phyloP scores from a whole-genome alignment of 2,888 invertebrate species.

The Hydrotaea diabolus region DNA sequence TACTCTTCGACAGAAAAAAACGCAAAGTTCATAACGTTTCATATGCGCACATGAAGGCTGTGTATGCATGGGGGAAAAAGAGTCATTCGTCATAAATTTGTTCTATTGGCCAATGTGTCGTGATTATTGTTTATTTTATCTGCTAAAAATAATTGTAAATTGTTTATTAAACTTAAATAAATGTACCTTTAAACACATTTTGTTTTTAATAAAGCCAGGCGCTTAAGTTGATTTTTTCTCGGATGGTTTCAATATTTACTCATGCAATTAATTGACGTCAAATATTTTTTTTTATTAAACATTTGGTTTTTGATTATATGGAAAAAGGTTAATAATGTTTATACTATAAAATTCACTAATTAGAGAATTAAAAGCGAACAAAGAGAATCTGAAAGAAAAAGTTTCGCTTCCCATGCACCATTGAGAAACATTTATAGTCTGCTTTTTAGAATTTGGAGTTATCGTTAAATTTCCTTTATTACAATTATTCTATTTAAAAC shows the following conservation, averaged over 20 bases:
- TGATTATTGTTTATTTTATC: constrained; percentile 27
- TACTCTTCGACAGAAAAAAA: too few relatives aligned
- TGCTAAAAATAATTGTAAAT: neutral
- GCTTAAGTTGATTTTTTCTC: neutral
- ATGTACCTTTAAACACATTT: constrained; percentile 22
- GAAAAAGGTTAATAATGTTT: neutral
- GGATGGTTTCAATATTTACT: constrained; percentile 10
- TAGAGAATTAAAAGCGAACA: too few relatives aligned
- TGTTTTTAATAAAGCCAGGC: neutral
- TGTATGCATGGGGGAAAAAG: neutral
- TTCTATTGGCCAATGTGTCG: constrained; percentile 1
- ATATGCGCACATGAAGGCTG: neutral
- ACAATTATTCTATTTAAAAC: too few relatives aligned
- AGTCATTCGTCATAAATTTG: neutral
- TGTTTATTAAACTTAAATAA: constrained; percentile 21
- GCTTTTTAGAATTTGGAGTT: too few relatives aligned
- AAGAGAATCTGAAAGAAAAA: too few relatives aligned
- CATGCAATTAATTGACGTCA: constrained; percentile 26
- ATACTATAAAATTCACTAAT: neutral
- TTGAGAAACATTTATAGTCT: too few relatives aligned
- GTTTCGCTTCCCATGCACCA: too few relatives aligned
- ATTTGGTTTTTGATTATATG: neutral
- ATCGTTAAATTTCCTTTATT: too few relatives aligned
- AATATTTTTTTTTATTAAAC: constrained; percentile 10
- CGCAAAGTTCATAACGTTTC: neutral